phyloP scores from a whole-genome alignment of 2,113 vertebrate species.

The Procavia capensis region DNA sequence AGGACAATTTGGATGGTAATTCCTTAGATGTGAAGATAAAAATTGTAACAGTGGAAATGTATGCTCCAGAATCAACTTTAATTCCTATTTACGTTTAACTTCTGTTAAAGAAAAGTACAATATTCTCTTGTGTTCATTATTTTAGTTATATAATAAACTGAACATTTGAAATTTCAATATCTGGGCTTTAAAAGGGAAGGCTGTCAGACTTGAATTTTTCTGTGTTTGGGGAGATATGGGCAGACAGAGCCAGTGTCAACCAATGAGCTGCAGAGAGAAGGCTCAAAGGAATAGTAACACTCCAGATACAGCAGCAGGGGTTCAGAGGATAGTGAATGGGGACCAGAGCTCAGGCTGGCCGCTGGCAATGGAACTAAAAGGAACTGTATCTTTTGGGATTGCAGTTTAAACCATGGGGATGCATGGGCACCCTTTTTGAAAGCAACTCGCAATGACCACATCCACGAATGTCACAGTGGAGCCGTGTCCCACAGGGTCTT shows the following conservation, averaged over 20 bases:
- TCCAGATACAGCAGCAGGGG: background rate
- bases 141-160: background rate
- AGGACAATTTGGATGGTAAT: background rate
- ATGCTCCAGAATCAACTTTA: background rate
- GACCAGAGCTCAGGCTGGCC: background rate
- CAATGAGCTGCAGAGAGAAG: background rate
- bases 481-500: background rate
- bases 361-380: background rate
- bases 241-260: background rate
- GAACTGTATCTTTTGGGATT: background rate
- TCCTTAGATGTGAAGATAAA: background rate
- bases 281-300: background rate
- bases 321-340: background rate
- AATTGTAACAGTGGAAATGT: background rate
- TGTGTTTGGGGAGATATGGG: background rate
- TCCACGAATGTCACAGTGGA: background rate
- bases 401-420: background rate
- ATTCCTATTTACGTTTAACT: background rate
- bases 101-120: background rate
- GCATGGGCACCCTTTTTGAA: background rate
- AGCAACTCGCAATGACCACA: too few species aligned
- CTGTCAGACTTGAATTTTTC: constrained; percentile 12
- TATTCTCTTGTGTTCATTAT: background rate
- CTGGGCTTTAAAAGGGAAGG: background rate
- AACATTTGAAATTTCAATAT: background rate